A percentile compares a stretch with the other conserved stretches of the same genome.
Evolutionary conservation across 2,113 vertebrate species (phyloP).

Genomic region (Bubo blakistoni): DNA sequence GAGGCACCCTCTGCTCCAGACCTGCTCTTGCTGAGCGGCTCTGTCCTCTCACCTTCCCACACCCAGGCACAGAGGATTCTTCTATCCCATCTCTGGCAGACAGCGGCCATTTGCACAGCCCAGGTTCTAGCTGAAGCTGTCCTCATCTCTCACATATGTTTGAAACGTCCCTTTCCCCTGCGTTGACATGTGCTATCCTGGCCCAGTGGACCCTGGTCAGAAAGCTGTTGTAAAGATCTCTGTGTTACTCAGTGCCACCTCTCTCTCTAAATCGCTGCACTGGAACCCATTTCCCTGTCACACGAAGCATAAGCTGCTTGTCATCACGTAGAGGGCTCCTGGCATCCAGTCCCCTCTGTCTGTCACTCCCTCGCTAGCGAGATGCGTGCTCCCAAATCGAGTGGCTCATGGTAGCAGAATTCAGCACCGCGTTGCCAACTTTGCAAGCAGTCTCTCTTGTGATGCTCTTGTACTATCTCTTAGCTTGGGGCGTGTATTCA

Average conservation of each 20-base stretch:
- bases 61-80: not conserved
- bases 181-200: not conserved
- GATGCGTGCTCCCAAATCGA: not conserved
- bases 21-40: not conserved
- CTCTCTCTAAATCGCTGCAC: not conserved
- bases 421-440: not conserved
- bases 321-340: not conserved
- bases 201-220: not conserved
- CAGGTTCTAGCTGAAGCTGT: not conserved
- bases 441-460: not conserved
- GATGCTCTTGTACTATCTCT: not conserved
- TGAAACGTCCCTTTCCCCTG: not conserved
- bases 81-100: not conserved
- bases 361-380: not conserved
- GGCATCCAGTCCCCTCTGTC: not conserved
- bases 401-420: not conserved
- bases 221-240: not conserved
- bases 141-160: not conserved
- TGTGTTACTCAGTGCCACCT: not conserved
- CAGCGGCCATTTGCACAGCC: not conserved
- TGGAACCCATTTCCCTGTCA: not conserved
- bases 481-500: accelerated
- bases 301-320: not conserved
- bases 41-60: not conserved
- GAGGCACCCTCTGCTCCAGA: not conserved